Evolutionary conservation across 2,888 invertebrate genomes (phyloP).

Genomic region (Luperina testacea): DNA sequence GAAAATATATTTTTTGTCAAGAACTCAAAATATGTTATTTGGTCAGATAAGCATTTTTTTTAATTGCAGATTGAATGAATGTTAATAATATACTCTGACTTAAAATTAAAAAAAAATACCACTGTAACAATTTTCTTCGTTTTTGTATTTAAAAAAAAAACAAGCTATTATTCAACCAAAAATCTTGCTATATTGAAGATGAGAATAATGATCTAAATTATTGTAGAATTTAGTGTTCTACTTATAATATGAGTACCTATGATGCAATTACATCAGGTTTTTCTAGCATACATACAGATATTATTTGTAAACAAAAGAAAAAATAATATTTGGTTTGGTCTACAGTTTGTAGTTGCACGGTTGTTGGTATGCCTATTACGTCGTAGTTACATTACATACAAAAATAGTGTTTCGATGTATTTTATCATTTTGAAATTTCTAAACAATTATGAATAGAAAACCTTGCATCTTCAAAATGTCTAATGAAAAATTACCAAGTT

Average conservation of each 20-base stretch:
- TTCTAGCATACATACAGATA: conserved; percentile 11
- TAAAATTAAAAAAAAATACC: neutral
- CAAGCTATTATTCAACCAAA: neutral
- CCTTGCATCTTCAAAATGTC: conserved; percentile 1
- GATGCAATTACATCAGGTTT: conserved; percentile 17
- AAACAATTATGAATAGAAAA: neutral
- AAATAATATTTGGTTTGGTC: conserved; percentile 6
- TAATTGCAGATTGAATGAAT: conserved; percentile 9
- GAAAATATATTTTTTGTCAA: conserved; percentile 18
- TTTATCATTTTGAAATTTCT: conserved; percentile 10
- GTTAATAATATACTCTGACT: neutral
- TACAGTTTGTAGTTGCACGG: conserved; percentile 6
- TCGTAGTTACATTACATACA: conserved; percentile 2
- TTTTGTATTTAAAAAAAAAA: conserved; percentile 9
- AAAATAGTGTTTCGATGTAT: conserved; percentile 1
- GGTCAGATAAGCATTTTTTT: conserved; percentile 10
- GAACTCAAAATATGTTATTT: conserved; percentile 33
- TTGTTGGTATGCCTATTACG: conserved; percentile 6
- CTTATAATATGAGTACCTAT: neutral
- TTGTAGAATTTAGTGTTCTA: neutral
- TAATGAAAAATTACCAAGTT: conserved; percentile 10
- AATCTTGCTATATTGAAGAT: neutral
- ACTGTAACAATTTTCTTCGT: neutral
- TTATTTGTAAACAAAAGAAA: conserved; percentile 15
- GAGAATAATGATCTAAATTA: conserved; percentile 1